Conservation (phyloP, 2,888 invertebrate species). For the Smittia aterrima region DNA sequence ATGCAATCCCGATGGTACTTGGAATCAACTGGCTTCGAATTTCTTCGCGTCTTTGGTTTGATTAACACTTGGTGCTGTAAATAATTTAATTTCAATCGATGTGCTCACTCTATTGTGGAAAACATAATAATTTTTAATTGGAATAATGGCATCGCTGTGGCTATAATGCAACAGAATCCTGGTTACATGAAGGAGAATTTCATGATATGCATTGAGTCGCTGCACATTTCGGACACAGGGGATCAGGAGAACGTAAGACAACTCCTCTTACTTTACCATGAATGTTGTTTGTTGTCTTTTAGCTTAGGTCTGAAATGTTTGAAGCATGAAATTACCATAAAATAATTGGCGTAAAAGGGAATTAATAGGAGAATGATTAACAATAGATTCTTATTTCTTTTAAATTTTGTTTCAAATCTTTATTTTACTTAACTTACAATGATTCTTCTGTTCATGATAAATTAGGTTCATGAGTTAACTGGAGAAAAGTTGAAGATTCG, state of each 20-base stretch:
- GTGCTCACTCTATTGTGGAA: background rate
- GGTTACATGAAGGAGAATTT: constrained; percentile 97
- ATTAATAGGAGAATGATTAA: background rate
- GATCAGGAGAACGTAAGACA: constrained; percentile 83
- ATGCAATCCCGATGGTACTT: background rate
- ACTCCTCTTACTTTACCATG: constrained; percentile 11
- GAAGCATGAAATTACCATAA: background rate
- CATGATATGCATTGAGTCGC: constrained; percentile 88
- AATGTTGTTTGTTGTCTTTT: background rate
- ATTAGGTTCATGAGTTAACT: constrained; percentile 87
- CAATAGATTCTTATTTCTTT: too few relatives aligned
- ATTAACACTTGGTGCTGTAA: background rate
- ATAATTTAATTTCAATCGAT: background rate
- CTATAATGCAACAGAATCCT: constrained; percentile 65
- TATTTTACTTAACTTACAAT: background rate
- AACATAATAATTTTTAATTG: background rate
- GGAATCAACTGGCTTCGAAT: background rate
- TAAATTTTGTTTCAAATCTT: background rate
- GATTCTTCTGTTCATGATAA: background rate
- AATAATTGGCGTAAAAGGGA: constrained; percentile 28
- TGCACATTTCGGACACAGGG: constrained; percentile 87
- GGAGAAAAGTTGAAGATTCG: constrained; percentile 83
- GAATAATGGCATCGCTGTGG: too few relatives aligned
- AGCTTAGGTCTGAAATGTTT: too few relatives aligned
- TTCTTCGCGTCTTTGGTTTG: background rate